Percentiles rank a stretch among this genome's conserved stretches.
These are phyloP conservation scores for Pimpla rufipes DNA, from an alignment of 2,888 invertebrate genomes.

Conservation along the genomic window DNA sequence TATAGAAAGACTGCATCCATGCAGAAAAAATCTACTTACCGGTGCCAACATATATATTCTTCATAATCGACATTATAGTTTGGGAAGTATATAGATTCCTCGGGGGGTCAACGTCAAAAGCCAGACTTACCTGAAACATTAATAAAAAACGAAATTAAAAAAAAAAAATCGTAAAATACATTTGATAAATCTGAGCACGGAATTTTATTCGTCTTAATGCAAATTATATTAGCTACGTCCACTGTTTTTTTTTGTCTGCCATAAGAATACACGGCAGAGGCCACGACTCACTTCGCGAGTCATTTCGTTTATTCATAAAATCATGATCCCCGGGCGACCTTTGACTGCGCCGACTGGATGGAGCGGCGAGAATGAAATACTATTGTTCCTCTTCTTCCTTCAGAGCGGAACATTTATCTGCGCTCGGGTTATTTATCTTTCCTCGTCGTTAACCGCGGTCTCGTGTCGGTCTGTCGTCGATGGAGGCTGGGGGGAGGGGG, in stretches of 20 bases:
- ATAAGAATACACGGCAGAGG: background rate
- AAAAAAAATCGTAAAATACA: background rate
- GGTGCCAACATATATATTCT: background rate
- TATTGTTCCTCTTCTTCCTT: slow-evolving; percentile 50
- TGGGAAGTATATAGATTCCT: background rate
- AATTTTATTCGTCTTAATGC: no score
- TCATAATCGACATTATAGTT: background rate
- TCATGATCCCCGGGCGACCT: slow-evolving; percentile 61
- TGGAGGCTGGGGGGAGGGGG: slow-evolving; percentile 53
- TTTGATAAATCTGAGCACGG: background rate
- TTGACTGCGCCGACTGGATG: slow-evolving; percentile 60
- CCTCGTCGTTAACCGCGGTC: slow-evolving; percentile 71
- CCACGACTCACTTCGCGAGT: background rate
- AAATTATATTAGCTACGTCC: no score
- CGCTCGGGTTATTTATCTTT: slow-evolving; percentile 75
- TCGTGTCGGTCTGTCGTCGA: slow-evolving; percentile 30
- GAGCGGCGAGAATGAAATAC: slow-evolving; percentile 60
- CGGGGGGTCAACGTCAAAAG: background rate
- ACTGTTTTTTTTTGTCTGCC: background rate
- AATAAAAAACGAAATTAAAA: slow-evolving; percentile 49
- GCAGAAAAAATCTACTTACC: no score
- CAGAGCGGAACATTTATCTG: slow-evolving; percentile 63
- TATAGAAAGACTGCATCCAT: no score
- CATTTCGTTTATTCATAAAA: slow-evolving; percentile 20
- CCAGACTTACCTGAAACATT: slow-evolving; percentile 78